Percentiles rank a stretch among this genome's conserved stretches.
Evolutionary conservation across 2,797 vertebrate species (phyloP).

Genomic region (Eutrigla gurnardus): DNA sequence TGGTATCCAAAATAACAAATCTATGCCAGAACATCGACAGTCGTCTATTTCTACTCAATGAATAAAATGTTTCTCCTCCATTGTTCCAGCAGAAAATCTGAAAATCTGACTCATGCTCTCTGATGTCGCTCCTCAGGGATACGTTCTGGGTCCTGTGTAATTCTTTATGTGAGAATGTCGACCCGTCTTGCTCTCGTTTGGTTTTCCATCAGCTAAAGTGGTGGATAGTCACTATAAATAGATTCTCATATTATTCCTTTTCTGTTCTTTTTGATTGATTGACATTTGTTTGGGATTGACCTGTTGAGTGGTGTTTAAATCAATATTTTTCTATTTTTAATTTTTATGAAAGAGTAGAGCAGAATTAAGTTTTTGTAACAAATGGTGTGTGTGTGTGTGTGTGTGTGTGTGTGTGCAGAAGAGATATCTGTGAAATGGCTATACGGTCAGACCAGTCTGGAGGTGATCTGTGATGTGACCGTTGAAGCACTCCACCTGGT

Average conservation of each 20-base stretch:
- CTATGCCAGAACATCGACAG: too few species aligned
- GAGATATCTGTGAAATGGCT: constrained; percentile 30
- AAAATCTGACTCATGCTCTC: neutral
- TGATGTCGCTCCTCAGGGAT: neutral
- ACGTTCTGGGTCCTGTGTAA: neutral
- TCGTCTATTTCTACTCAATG: too few species aligned
- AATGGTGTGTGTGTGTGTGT: neutral
- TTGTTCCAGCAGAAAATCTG: neutral
- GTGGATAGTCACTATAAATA: neutral
- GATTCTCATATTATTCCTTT: too few species aligned
- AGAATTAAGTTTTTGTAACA: too few species aligned
- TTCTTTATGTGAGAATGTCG: neutral
- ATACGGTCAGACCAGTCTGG: constrained; percentile 40
- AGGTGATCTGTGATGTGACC: constrained; percentile 53
- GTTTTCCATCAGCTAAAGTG: neutral
- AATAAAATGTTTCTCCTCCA: too few species aligned
- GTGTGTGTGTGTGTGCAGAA: neutral
- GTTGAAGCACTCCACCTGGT: constrained; percentile 56
- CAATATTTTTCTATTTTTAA: too few species aligned
- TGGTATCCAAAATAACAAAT: too few species aligned
- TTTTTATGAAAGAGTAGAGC: too few species aligned
- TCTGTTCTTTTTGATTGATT: too few species aligned
- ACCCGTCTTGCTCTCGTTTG: neutral
- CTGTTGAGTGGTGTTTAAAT: too few species aligned
- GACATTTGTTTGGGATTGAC: too few species aligned